These are phyloP conservation scores for Macrostomum lignano DNA, from an alignment of 1,140 invertebrate genomes.

Conservation along the genomic window DNA sequence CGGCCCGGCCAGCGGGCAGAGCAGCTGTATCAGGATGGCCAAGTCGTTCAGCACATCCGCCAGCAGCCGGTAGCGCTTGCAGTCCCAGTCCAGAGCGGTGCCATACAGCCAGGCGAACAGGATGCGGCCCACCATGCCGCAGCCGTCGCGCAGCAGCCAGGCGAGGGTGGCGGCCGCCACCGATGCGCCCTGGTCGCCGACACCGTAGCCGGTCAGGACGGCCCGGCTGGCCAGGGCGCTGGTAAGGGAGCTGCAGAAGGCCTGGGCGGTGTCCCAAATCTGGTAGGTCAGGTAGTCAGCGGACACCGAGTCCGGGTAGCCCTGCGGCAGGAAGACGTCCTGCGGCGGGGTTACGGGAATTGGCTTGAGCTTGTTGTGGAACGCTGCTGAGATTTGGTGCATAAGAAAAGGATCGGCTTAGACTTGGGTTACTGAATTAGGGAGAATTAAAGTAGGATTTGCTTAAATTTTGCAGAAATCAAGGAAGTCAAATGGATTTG, in stretches of 20 bases:
- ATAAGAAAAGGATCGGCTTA: too few species aligned
- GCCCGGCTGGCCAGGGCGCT: constrained; percentile 55
- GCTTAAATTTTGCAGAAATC: too few species aligned
- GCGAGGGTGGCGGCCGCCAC: constrained; percentile 64
- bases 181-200: constrained; percentile 52
- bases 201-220: constrained; percentile 60
- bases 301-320: constrained; percentile 64
- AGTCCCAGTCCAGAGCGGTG: constrained; percentile 42
- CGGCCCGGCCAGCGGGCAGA: constrained; percentile 9
- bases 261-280: constrained; percentile 73
- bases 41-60: constrained; percentile 3
- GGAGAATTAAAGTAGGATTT: too few species aligned
- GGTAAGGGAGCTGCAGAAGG: constrained; percentile 64
- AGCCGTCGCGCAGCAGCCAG: constrained; percentile 51
- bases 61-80: constrained; percentile 53
- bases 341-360: too few species aligned
- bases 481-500: too few species aligned
- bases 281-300: constrained; percentile 64
- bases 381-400: too few species aligned
- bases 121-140: neutral
- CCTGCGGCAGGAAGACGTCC: constrained; percentile 50
- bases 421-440: too few species aligned
- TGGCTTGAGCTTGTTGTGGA: too few species aligned
- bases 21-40: too few species aligned
- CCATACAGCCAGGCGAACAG: constrained; percentile 27